These are phyloP conservation scores for Cryptocheilus praepositus DNA, from an alignment of 2,888 invertebrate species.

Conservation along the genomic window DNA sequence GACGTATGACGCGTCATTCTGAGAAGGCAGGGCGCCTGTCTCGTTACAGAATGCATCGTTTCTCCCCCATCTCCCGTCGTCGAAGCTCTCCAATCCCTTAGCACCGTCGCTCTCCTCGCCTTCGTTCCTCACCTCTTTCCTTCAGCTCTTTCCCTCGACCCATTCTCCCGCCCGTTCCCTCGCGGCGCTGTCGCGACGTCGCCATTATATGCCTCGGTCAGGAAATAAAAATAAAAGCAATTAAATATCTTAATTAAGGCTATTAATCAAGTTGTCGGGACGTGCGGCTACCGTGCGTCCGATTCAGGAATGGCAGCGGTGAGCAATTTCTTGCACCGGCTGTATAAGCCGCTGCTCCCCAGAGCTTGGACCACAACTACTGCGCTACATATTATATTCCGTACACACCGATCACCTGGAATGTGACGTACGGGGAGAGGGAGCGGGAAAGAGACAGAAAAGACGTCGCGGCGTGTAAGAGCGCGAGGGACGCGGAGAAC, in stretches of 20 bases:
- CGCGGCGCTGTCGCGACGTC: slow-evolving; percentile 51
- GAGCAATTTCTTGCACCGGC: slow-evolving; percentile 61
- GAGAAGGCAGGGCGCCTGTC: not conserved
- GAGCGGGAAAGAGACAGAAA: not conserved
- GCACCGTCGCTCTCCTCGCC: slow-evolving; percentile 3
- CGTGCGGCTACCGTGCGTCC: slow-evolving; percentile 65
- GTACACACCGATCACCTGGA: slow-evolving; percentile 58
- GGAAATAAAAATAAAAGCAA: slow-evolving; percentile 75
- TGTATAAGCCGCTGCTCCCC: slow-evolving; percentile 24
- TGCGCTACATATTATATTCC: slow-evolving; percentile 63
- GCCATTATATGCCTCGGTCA: slow-evolving; percentile 59
- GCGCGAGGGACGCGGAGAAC: slow-evolving; percentile 4
- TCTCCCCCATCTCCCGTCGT: slow-evolving; percentile 9
- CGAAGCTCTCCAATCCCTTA: slow-evolving; percentile 1
- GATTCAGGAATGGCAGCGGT: slow-evolving; percentile 70
- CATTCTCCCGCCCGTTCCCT: too few species aligned
- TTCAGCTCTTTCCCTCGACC: too few species aligned
- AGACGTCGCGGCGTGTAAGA: not conserved
- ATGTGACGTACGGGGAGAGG: slow-evolving; percentile 51
- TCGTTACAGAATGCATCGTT: slow-evolving; percentile 20
- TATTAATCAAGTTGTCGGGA: slow-evolving; percentile 78
- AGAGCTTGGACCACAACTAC: slow-evolving; percentile 44
- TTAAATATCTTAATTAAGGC: slow-evolving; percentile 79
- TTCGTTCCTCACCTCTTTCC: too few species aligned
- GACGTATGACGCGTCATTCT: slow-evolving; percentile 16